Evolutionary conservation across 2,888 invertebrate genomes (phyloP).

Genomic region (Harpalus rubripes): DNA sequence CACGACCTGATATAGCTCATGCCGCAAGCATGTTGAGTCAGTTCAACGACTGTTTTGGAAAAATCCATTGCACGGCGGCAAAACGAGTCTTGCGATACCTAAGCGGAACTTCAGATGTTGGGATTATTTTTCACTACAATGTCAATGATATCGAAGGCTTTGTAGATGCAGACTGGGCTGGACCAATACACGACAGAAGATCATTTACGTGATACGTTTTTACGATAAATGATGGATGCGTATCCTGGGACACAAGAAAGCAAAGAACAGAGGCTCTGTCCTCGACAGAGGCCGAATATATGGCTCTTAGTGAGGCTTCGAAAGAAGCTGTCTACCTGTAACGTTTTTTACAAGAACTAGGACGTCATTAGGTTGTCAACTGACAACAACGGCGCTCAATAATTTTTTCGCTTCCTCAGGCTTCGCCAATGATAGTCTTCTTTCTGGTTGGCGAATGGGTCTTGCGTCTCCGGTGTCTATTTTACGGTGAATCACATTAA

Average conservation of each 20-base stretch:
- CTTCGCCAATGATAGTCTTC: too few species aligned
- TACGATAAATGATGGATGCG: slow-evolving; percentile 14
- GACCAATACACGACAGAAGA: background rate
- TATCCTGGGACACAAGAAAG: slow-evolving; percentile 28
- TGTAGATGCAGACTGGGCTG: slow-evolving; percentile 16
- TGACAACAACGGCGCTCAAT: too few species aligned
- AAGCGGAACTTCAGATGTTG: background rate
- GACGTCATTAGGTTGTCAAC: background rate
- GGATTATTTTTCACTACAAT: background rate
- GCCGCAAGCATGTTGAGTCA: slow-evolving; percentile 12
- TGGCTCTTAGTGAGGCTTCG: slow-evolving; percentile 27
- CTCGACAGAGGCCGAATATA: background rate
- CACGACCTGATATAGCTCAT: slow-evolving; percentile 61
- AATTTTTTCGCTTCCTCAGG: too few species aligned
- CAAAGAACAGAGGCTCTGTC: slow-evolving; percentile 11
- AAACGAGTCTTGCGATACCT: background rate
- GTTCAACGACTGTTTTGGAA: slow-evolving; percentile 8
- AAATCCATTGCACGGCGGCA: background rate
- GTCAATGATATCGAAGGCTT: background rate
- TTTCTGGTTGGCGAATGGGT: too few species aligned
- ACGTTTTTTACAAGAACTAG: slow-evolving; percentile 35
- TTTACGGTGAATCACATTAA: too few species aligned
- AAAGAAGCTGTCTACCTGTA: too few species aligned
- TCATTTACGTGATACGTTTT: slow-evolving; percentile 5
- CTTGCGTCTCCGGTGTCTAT: too few species aligned